phyloP scores from a whole-genome alignment of 1,140 invertebrate genomes.

The Bombus turneri region DNA sequence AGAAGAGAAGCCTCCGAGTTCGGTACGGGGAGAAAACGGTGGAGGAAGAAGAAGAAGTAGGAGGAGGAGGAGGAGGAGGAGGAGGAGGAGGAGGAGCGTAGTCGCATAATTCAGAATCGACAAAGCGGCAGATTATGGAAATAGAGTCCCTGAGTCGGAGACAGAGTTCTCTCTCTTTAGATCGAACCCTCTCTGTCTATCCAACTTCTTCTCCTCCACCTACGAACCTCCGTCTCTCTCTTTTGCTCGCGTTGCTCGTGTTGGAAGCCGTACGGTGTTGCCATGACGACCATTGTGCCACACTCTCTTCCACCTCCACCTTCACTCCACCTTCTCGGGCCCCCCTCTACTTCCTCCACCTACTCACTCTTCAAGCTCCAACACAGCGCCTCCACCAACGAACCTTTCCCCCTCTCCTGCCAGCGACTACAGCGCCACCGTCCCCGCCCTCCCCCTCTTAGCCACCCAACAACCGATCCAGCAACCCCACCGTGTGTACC shows the following conservation, averaged over 20 bases:
- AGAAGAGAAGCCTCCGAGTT: constrained; percentile 36
- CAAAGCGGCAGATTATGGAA: constrained; percentile 83
- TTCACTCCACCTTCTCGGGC: constrained; percentile 40
- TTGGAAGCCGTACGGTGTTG: constrained; percentile 73
- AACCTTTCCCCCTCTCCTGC: constrained; percentile 39
- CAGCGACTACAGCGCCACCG: constrained; percentile 50
- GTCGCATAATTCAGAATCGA: constrained; percentile 82
- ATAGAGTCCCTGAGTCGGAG: constrained; percentile 79
- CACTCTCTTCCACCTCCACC: constrained; percentile 64
- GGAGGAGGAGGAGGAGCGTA: constrained; percentile 74
- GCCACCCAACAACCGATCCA: constrained; percentile 54
- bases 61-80: constrained; percentile 71
- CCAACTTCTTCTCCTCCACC: constrained; percentile 33
- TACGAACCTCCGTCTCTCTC: constrained; percentile 53
- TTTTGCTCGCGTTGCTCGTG: constrained; percentile 54
- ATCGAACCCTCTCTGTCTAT: constrained; percentile 17
- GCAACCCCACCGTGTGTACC: constrained; percentile 67
- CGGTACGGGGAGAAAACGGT: constrained; percentile 40
- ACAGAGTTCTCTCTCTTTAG: constrained; percentile 54
- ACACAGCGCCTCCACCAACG: constrained; percentile 53
- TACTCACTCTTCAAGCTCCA: constrained; percentile 28
- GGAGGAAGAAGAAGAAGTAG: constrained; percentile 57
- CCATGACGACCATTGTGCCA: constrained; percentile 78
- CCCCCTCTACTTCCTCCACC: constrained; percentile 51
- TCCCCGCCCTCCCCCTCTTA: constrained; percentile 42